phyloP scores from a whole-genome alignment of 2,113 vertebrate genomes.

The Oreochromis spilurus region DNA sequence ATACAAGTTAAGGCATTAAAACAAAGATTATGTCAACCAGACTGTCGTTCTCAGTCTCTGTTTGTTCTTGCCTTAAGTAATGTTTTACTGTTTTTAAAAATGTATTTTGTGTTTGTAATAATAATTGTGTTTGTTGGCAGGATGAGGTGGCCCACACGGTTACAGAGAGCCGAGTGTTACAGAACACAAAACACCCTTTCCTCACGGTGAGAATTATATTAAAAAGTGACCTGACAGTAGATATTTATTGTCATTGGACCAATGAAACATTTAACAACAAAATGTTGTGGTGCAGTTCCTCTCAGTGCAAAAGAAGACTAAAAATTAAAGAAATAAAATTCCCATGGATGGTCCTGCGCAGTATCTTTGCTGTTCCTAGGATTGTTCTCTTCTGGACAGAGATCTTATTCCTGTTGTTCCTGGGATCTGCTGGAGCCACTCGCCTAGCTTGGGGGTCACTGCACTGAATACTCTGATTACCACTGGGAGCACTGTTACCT shows the following conservation, averaged over 20 bases:
- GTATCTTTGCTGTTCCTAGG: not conserved
- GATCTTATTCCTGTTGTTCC: not conserved
- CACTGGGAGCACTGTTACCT: not conserved
- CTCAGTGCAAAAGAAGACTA: not conserved
- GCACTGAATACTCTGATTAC: not conserved
- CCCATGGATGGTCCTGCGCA: not conserved
- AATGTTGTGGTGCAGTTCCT: not conserved
- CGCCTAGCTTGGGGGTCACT: not conserved
- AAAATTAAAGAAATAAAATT: not conserved
- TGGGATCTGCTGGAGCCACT: not conserved
- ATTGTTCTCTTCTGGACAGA: not conserved
- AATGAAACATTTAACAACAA: not conserved
- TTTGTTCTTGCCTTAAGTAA: not conserved
- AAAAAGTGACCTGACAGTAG: not conserved
- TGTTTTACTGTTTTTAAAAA: not conserved
- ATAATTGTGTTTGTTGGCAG: constrained; percentile 55
- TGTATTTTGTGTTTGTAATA: not conserved
- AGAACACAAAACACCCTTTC: constrained; percentile 89
- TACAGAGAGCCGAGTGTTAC: constrained; percentile 87
- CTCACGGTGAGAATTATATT: constrained; percentile 77
- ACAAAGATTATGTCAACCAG: not conserved
- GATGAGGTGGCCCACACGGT: constrained; percentile 92
- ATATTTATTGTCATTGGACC: not conserved
- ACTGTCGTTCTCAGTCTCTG: not conserved
- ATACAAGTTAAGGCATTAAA: not conserved